Conservation (phyloP, 2,888 invertebrate species). For the Torymus tubicola region DNA sequence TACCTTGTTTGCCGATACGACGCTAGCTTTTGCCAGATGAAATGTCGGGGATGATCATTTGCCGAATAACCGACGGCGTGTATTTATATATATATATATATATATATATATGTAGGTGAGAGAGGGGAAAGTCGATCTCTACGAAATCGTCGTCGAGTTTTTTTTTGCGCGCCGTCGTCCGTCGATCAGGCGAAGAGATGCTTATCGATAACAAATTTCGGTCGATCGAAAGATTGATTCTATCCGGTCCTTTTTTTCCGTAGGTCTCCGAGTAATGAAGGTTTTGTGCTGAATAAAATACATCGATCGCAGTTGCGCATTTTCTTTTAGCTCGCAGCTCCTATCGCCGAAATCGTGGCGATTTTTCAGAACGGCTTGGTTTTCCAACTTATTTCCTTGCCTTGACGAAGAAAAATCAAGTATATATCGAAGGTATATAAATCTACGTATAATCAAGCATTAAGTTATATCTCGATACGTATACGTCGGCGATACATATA, state of each 20-base stretch:
- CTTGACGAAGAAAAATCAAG: too few relatives aligned
- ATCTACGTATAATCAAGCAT: too few relatives aligned
- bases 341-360: too few relatives aligned
- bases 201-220: constrained; percentile 53
- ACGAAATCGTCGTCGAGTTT: not conserved
- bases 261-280: not conserved
- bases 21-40: constrained; percentile 27
- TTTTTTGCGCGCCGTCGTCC: not conserved
- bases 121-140: constrained; percentile 7
- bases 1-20: constrained; percentile 51
- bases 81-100: not conserved
- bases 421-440: too few relatives aligned
- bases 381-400: too few relatives aligned
- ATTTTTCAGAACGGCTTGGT: too few relatives aligned
- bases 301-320: too few relatives aligned
- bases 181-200: not conserved
- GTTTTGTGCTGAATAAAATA: not conserved
- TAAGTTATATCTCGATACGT: too few relatives aligned
- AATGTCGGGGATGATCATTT: constrained; percentile 42
- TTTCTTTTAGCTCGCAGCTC: too few relatives aligned
- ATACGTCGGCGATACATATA: too few relatives aligned
- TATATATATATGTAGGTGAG: not conserved
- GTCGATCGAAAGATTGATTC: constrained; percentile 39
- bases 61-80: constrained; percentile 24
- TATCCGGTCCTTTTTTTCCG: not conserved